Base-by-base conservation (phyloP, 2,888 invertebrate species). In the Lamproptera curius region DNA sequence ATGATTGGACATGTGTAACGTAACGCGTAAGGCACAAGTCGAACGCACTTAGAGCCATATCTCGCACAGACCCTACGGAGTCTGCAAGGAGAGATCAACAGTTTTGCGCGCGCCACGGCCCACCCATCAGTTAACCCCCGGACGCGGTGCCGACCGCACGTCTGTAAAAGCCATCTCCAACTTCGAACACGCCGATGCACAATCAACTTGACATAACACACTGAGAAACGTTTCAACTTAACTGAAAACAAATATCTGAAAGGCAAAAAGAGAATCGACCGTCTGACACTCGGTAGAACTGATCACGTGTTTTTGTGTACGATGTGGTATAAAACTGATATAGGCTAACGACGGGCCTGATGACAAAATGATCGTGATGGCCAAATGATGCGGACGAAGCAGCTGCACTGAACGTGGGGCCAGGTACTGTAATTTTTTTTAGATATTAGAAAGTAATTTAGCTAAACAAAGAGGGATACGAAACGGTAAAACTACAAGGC, bases 71-170 rank as follows among this genome's bases (percentile, higher is more conserved):
- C 46, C 52, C 47, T 46, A 51, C 50, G 55, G 61, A 61, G 66
- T 59, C 71, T 71, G 69, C 51, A 56, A 59, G 59, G 59, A 56
- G 66, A 65, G 69, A 73, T 77, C 76, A 80, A 80, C 80, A 76
- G 75, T 79, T 82, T 84, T 83, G 85, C 85, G 85, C 85, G 80
- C 82, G 84, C 83, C 75, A 65, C 66, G 54, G 53, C 66, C 61
- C 63, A 56, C 64, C 57, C 53, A 47, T 57, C 60, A 60, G 67
- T 65, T 55, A 28, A 44, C 37, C 41, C 42, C 50, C 28, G 36
- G 65, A 60, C 47, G 52, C 53, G 58, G 58, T 37, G 52, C 53
- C 10, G 66, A 55, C 54, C 67, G 71, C 76, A 76, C 81, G 83
- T 59, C 57, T 35, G 39, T 46, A 10, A 15, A 8, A 16, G 51